Evolutionary conservation across 2,113 vertebrate species (phyloP), one percentile per base, ranked within the genome.

Genomic region (Narcine bancroftii): DNA sequence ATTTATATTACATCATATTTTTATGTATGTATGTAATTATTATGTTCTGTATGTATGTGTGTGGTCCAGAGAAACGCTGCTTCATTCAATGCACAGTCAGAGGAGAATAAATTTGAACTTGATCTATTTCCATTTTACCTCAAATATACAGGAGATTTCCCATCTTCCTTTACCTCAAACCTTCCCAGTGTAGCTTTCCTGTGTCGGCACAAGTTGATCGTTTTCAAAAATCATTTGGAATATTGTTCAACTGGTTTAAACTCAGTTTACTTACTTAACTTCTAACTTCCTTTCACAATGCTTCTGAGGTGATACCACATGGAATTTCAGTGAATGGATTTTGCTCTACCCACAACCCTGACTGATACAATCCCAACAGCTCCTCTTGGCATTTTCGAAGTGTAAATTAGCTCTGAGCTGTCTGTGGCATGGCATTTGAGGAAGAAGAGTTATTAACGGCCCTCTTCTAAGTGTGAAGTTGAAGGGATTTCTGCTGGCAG

Each of bases 371-470:
- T 36, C 53, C 17, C 6, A 21, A n/a, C 0, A 53, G 33, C 33
- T 60, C 53, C 15, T 19, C 53, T 87, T 60, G 53, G 53, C 81
- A 87, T 60, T 36, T 60, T 36, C n/a, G 19, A 87, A 50, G 29
- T 56, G 17, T 85, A 36, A 85, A 36, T 4, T 60, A 19, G 56
- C 17, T 60, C 19, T 17, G 81, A 19, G 53, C 56, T 60, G 81
- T 36, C 81, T 36, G 5, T 11, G 17, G 33, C 21, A 39, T 36
- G 53, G 81, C 53, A 36, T 63, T 6, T 19, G 81, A 63, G 53
- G 81, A 17, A 53, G 29, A 7, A 9, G 53, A 36, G n/a, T 87
- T 87, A 87, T 87, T 87, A 87, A 87, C 60, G 81, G 81, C 36
- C 15, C 81, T 36, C 81, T 60, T 60, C 81, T 60, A 87, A 29